phyloP scores from a whole-genome alignment of 2,888 invertebrate species.

The Lacanobia wlatinum region DNA sequence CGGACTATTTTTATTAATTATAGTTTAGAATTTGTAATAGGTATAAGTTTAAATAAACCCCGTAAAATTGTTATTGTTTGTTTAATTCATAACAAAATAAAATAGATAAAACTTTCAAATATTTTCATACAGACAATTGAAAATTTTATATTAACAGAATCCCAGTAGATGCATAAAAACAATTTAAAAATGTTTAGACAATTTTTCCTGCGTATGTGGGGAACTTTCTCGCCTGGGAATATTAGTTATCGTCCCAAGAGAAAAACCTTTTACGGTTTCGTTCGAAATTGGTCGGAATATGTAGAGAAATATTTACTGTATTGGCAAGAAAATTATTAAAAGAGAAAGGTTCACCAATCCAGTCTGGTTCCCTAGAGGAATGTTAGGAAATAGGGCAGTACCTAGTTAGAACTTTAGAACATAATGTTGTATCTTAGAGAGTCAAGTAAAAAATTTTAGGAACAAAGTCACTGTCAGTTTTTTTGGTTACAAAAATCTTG shows the following conservation, averaged over 20 bases:
- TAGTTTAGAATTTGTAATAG: neutral
- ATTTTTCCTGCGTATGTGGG: neutral
- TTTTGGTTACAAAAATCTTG: too few relatives aligned
- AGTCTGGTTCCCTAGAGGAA: slow-evolving; percentile 17
- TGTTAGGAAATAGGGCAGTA: neutral
- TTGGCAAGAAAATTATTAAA: slow-evolving; percentile 35
- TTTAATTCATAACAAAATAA: neutral
- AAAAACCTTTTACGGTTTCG: slow-evolving; percentile 25
- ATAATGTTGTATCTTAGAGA: neutral
- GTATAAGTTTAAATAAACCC: neutral
- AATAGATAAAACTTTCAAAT: neutral
- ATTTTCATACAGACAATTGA: neutral
- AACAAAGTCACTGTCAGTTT: too few relatives aligned
- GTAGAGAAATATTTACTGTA: slow-evolving; percentile 32
- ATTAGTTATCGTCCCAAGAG: slow-evolving; percentile 44
- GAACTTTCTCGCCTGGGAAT: slow-evolving; percentile 9
- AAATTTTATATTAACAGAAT: slow-evolving; percentile 1
- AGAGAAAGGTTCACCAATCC: neutral
- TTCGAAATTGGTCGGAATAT: slow-evolving; percentile 14
- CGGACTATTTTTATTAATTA: neutral
- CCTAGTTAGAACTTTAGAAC: slow-evolving; percentile 6
- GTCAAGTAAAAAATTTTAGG: too few relatives aligned
- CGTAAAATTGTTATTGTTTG: neutral
- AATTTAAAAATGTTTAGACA: slow-evolving; percentile 28
- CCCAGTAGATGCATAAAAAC: slow-evolving; percentile 20